Evolutionary conservation across 2,113 vertebrate species (phyloP).

Genomic region (Boulengeromyrus knoepffleri): DNA sequence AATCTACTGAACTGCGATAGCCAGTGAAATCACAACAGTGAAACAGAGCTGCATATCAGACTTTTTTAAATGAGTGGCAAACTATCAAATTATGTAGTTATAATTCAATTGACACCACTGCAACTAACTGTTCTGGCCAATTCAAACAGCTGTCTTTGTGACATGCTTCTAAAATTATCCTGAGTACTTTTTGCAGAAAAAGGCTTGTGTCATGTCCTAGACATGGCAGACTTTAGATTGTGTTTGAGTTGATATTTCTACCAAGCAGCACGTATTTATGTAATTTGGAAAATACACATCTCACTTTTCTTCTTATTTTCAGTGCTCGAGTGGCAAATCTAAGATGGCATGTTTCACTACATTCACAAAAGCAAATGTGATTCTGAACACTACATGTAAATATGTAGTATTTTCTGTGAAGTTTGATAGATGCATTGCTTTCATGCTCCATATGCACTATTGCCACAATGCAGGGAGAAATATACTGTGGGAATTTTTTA

Average conservation of each 20-base stretch:
- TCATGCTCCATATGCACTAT: neutral
- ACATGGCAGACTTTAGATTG: neutral
- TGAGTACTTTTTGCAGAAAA: neutral
- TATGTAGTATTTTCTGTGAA: neutral
- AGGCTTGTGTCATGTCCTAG: neutral
- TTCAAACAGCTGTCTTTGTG: neutral
- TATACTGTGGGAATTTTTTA: slow-evolving; percentile 14
- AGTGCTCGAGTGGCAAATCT: neutral
- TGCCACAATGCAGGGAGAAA: neutral
- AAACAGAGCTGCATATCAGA: neutral
- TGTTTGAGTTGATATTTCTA: neutral
- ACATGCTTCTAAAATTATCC: neutral
- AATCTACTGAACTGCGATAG: neutral
- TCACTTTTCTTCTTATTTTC: neutral
- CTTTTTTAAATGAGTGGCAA: neutral
- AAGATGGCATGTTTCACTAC: neutral
- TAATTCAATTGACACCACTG: neutral
- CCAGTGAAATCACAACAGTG: neutral
- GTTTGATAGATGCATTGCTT: neutral
- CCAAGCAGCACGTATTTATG: neutral
- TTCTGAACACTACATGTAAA: neutral
- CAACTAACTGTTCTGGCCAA: neutral
- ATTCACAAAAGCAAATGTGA: neutral
- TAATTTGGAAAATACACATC: neutral
- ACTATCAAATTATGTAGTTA: neutral